phyloP scores from a whole-genome alignment of 2,888 invertebrate species.

The Acronicta alni region DNA sequence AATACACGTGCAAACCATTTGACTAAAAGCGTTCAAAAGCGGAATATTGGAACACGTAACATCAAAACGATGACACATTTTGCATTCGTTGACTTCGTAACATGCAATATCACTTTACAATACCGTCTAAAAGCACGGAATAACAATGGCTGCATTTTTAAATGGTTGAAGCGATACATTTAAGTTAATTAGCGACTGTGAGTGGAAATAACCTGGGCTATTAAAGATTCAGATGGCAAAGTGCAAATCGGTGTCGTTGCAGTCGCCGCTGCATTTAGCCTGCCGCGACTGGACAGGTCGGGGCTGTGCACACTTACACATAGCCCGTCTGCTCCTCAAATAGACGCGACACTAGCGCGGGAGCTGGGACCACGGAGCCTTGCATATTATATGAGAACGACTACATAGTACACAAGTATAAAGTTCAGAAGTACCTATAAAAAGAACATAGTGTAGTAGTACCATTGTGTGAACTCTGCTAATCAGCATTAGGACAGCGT shows the following conservation, averaged over 20 bases:
- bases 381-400: slow-evolving; percentile 3
- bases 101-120: slow-evolving; percentile 45
- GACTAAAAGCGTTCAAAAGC: slow-evolving; percentile 29
- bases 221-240: slow-evolving; percentile 85
- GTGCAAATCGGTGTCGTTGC: slow-evolving; percentile 86
- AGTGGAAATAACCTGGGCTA: slow-evolving; percentile 76
- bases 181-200: slow-evolving; percentile 78
- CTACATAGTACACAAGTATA: too few relatives aligned
- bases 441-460: too few relatives aligned
- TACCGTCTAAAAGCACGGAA: slow-evolving; percentile 31
- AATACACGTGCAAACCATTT: slow-evolving; percentile 19
- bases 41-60: slow-evolving; percentile 25
- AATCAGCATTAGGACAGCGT: too few relatives aligned
- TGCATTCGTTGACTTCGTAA: slow-evolving; percentile 37
- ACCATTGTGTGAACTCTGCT: too few relatives aligned
- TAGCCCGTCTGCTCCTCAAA: slow-evolving; percentile 72
- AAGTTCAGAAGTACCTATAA: too few relatives aligned
- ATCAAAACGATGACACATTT: slow-evolving; percentile 28
- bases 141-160: slow-evolving; percentile 48
- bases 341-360: slow-evolving; percentile 66
- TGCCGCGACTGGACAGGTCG: slow-evolving; percentile 72
- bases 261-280: slow-evolving; percentile 78
- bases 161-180: slow-evolving; percentile 52
- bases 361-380: slow-evolving; percentile 47
- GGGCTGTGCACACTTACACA: slow-evolving; percentile 60